These are phyloP conservation scores for Platorchestia sp. DNA, from an alignment of 1,140 invertebrate species.

Conservation along the genomic window DNA sequence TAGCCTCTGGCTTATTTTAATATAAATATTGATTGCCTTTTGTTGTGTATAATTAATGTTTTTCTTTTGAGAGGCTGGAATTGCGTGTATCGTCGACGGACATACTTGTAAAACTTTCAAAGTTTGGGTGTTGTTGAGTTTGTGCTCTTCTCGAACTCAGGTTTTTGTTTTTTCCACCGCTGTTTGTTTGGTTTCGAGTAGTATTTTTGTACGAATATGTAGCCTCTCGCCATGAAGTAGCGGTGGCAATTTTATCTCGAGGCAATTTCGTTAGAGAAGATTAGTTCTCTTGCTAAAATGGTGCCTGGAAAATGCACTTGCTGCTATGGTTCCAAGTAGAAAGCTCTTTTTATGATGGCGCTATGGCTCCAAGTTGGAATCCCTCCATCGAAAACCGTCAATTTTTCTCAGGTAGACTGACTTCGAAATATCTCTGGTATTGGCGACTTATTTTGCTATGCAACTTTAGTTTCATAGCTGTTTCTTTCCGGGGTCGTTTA, in stretches of 20 bases:
- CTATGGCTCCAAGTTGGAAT: not conserved
- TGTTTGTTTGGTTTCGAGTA: not conserved
- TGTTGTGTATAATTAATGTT: not conserved
- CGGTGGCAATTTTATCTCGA: no score
- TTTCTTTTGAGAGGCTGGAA: not conserved
- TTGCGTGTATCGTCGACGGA: not conserved
- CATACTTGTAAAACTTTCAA: not conserved
- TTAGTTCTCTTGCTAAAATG: no score
- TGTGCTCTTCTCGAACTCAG: not conserved
- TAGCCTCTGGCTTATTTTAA: not conserved
- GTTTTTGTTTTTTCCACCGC: not conserved
- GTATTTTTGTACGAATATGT: not conserved
- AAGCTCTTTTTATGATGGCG: no score
- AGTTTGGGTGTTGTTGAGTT: no score
- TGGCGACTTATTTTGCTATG: not conserved
- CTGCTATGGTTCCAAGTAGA: not conserved
- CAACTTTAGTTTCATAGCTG: not conserved
- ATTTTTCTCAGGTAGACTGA: not conserved
- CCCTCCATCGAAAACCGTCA: not conserved
- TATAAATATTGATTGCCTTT: not conserved
- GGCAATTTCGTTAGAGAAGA: no score
- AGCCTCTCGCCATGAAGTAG: not conserved
- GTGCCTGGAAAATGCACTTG: not conserved
- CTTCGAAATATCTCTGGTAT: not conserved
- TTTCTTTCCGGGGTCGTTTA: not conserved